Evolutionary conservation across 2,888 invertebrate genomes (phyloP), one percentile per base, ranked within the genome.

Genomic region (Cryptus viduatorius): DNA sequence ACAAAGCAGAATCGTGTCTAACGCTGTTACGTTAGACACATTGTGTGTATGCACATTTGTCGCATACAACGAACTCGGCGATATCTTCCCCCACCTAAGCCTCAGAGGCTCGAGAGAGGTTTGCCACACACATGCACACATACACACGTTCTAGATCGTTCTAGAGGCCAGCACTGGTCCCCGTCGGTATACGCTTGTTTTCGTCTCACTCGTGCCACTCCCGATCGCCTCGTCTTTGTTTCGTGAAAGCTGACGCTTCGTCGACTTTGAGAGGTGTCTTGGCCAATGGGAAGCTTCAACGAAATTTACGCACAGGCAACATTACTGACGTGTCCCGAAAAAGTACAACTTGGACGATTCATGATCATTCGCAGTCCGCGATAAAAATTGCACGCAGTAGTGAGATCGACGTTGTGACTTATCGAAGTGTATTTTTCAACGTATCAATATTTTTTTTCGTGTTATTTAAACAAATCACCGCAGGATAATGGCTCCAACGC

Each of bases 401-500:
- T 69, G 80, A 80, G 86, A 81, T 67, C 61, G 72, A 44, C 87
- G 85, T 79, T 67, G 50, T 42, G 42, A 73, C 73, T 48, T 67
- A 29, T 48, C 42, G 48, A 50, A n/a, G 24, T 19, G 3, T n/a
- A 12, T 24, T 24, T 24, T 48, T 56, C 19, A 12, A 56, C 56
- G 56, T 37, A 37, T 37, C 37, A 37, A 37, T 24, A 37, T 4
- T 7, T 37, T 7, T 8, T 37, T 37, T 37, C 37, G 37, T 46
- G 16, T 61, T 37, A 56, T 48, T 14, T 53, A 3, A 50, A 71
- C 19, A 8, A 24, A 72, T 79, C 71, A 72, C 19, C 53, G 37
- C 68, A 71, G 78, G 87, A 91, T 83, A 87, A 96, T 96, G 96
- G 94, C 95, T 92, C 94, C 95, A 87, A 95, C 95, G 89, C 93